Conservation (phyloP, 2,113 vertebrate genomes). For the Shinisaurus crocodilurus region DNA sequence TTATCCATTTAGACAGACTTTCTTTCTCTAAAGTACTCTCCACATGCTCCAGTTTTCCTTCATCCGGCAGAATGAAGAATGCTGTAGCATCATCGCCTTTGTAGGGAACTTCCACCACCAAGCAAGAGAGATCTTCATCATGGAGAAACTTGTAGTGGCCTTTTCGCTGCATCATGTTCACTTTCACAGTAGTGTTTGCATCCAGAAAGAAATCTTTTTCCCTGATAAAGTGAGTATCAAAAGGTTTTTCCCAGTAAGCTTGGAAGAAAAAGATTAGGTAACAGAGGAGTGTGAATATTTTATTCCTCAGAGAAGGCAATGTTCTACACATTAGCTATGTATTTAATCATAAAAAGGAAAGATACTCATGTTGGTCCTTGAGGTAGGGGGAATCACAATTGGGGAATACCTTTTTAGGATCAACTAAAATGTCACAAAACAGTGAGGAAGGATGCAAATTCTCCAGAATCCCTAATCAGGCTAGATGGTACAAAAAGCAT, state of each 20-base stretch:
- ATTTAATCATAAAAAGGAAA: background rate
- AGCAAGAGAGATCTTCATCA: constrained; percentile 65
- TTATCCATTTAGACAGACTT: constrained; percentile 44
- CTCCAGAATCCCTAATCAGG: background rate
- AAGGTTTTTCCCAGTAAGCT: constrained; percentile 85
- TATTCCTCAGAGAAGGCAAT: background rate
- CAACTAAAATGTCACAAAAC: no score
- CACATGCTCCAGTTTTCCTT: constrained; percentile 77
- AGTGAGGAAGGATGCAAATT: background rate
- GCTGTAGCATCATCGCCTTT: constrained; percentile 80
- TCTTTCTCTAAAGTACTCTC: constrained; percentile 66
- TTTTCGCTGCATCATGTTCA: constrained; percentile 55
- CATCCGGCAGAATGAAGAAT: constrained; percentile 79
- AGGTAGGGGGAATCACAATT: no score
- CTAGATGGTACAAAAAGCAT: background rate
- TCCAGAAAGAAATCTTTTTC: constrained; percentile 68
- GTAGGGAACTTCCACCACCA: constrained; percentile 82
- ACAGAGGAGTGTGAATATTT: background rate
- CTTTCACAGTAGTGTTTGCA: constrained; percentile 42
- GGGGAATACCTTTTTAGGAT: no score
- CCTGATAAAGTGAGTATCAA: constrained; percentile 68
- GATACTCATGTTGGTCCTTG: background rate
- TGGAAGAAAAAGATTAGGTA: constrained; percentile 53
- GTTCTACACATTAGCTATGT: background rate
- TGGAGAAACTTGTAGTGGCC: constrained; percentile 48